Evolutionary conservation across 2,113 vertebrate species (phyloP).

Genomic region (Laterallus jamaicensis): DNA sequence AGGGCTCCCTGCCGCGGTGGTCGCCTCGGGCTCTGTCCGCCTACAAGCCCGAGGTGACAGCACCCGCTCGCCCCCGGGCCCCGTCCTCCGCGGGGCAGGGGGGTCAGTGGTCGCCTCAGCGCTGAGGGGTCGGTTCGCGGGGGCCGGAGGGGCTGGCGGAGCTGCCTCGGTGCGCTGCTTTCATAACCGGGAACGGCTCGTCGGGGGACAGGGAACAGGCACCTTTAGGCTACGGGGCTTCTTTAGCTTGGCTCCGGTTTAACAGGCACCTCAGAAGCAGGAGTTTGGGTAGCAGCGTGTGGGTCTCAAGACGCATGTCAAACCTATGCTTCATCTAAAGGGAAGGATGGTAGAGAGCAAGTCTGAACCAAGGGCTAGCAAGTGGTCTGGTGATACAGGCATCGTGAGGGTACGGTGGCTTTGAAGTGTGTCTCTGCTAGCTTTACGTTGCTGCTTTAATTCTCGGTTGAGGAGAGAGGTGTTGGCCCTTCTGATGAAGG

Average conservation of each 20-base stretch:
- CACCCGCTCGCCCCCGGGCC: background rate
- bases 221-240: background rate
- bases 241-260: background rate
- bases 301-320: accelerated
- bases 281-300: accelerated
- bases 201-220: accelerated
- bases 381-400: background rate
- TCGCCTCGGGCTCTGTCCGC: background rate
- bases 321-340: background rate
- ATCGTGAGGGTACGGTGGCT: accelerated
- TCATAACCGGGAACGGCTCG: accelerated
- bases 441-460: background rate
- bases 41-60: background rate
- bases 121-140: background rate
- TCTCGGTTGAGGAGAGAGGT: background rate
- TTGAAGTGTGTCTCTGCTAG: accelerated
- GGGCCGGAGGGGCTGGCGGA: no score
- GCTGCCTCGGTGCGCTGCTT: accelerated
- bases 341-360: no score
- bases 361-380: background rate
- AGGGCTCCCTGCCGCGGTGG: no score
- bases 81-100: background rate
- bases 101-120: background rate
- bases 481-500: background rate
- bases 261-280: background rate